A percentile compares a stretch with the other conserved stretches of the same genome.
Conservation (phyloP, 2,888 invertebrate species). For the Oegoconia quadripuncta region DNA sequence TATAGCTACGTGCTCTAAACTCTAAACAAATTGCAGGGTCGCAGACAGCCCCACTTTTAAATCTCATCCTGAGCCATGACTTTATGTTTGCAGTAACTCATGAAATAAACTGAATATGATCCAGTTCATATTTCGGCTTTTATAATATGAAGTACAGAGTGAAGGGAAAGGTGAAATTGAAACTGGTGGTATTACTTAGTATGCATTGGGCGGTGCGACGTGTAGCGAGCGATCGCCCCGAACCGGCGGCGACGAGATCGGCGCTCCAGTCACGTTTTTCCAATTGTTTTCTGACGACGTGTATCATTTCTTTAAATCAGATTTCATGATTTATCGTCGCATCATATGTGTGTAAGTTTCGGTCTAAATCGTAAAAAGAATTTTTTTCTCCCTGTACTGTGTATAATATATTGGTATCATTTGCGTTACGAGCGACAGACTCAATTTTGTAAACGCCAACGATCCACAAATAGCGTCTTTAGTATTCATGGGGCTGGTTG, state of each 20-base stretch:
- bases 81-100: constrained; percentile 3
- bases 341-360: constrained; percentile 31
- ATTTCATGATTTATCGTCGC: constrained; percentile 62
- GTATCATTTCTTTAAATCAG: constrained; percentile 75
- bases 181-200: constrained; percentile 71
- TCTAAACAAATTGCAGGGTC: constrained; percentile 18
- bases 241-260: constrained; percentile 41
- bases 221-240: constrained; percentile 40
- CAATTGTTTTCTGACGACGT: constrained; percentile 78
- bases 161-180: constrained; percentile 64
- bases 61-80: constrained; percentile 1
- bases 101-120: constrained; percentile 1
- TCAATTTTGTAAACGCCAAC: constrained; percentile 63
- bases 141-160: constrained; percentile 47
- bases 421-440: constrained; percentile 57
- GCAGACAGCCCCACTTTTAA: constrained; percentile 10
- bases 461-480: constrained; percentile 72
- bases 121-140: constrained; percentile 22
- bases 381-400: constrained; percentile 39
- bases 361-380: constrained; percentile 39
- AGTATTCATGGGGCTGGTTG: constrained; percentile 72
- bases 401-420: constrained; percentile 59
- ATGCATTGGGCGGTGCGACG: constrained; percentile 71
- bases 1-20: constrained; percentile 24
- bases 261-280: constrained; percentile 66